phyloP scores from a whole-genome alignment of 1,140 invertebrate genomes.

The Diabrotica virgifera region DNA sequence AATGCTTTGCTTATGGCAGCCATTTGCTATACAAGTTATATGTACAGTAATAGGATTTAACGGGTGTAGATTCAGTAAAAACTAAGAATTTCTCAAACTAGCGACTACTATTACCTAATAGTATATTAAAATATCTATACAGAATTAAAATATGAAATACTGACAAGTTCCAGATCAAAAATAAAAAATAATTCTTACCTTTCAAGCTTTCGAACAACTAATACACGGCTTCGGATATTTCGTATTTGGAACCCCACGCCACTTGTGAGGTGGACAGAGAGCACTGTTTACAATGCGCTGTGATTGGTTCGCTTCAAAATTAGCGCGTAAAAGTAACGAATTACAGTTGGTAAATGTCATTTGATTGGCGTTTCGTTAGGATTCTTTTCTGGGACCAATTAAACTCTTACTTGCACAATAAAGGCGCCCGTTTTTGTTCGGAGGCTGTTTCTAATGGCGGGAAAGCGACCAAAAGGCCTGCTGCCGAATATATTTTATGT shows the following conservation, averaged over 20 bases:
- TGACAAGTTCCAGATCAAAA: conserved; percentile 53
- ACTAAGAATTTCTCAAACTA: conserved; percentile 26
- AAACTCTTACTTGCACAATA: conserved; percentile 22
- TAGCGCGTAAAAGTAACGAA: conserved; percentile 61
- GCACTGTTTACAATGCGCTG: conserved; percentile 50
- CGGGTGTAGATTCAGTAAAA: conserved; percentile 36
- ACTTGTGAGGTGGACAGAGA: conserved; percentile 58
- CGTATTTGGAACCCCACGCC: conserved; percentile 61
- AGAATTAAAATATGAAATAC: conserved; percentile 41
- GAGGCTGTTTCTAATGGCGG: conserved; percentile 8
- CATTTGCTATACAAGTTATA: conserved; percentile 47
- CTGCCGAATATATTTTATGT: too few species aligned
- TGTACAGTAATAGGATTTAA: conserved; percentile 37
- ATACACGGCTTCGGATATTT: conserved; percentile 60
- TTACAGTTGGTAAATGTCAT: conserved; percentile 41
- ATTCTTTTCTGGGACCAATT: conserved; percentile 32
- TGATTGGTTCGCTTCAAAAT: conserved; percentile 61
- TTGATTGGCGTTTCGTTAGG: conserved; percentile 22
- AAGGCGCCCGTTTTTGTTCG: conserved; percentile 7
- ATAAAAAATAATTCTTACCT: conserved; percentile 61
- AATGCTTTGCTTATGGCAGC: conserved; percentile 50
- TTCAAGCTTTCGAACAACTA: conserved; percentile 55
- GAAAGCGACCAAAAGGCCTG: neutral
- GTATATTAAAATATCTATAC: conserved; percentile 34
- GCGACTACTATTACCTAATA: conserved; percentile 25